Percentiles rank a stretch among this genome's conserved stretches.
Evolutionary conservation across 2,113 vertebrate species (phyloP).

Genomic region (Xiphorhynchus elegans): DNA sequence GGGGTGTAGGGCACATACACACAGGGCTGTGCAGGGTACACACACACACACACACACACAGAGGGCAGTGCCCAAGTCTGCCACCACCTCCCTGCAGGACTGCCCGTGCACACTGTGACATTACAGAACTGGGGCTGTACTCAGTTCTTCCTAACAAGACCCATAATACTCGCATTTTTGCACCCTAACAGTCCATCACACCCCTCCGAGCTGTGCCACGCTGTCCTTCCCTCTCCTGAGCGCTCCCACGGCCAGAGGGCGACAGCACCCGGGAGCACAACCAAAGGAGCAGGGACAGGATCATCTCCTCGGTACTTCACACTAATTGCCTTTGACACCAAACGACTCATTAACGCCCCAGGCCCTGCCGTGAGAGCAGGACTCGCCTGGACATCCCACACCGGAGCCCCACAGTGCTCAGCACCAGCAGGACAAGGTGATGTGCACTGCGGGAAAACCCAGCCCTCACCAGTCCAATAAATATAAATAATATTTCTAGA

Average conservation of each 20-base stretch:
- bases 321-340: not conserved
- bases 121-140: accelerated
- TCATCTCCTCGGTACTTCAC: no score
- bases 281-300: accelerated
- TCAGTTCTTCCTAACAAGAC: not conserved
- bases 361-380: accelerated
- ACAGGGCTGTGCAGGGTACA: no score
- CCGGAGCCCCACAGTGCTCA: not conserved
- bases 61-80: accelerated
- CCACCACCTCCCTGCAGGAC: not conserved
- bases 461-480: not conserved
- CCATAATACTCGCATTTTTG: accelerated
- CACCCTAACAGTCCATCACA: no score
- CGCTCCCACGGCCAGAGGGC: accelerated
- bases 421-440: no score
- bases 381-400: no score
- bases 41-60: no score
- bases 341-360: no score
- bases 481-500: not conserved
- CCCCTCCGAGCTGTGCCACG: not conserved
- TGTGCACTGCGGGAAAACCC: accelerated
- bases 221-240: no score
- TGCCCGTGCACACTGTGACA: accelerated
- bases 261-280: not conserved
- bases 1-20: no score